Evolutionary conservation across 30 jellyfish, hydroid and myxozoan genomes (phyloP).

Genomic region (Pelagia noctiluca): DNA sequence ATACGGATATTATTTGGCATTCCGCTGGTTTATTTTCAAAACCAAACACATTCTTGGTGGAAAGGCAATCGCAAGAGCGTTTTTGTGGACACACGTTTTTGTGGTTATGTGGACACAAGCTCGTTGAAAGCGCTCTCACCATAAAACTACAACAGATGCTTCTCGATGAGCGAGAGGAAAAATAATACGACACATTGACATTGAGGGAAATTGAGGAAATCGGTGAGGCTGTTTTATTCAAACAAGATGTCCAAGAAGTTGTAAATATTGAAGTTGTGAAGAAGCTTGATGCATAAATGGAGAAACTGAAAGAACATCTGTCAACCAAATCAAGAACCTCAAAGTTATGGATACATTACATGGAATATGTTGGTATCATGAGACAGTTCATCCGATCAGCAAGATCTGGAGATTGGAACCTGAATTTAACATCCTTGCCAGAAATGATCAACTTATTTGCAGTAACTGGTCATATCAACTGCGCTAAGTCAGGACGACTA

Average conservation of each 20-base stretch:
- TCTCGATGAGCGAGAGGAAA: too few relatives aligned
- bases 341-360: slow-evolving; percentile 49
- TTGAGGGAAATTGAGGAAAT: too few relatives aligned
- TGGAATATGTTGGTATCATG: slow-evolving; percentile 21
- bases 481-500: slow-evolving; percentile 56
- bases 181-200: too few relatives aligned
- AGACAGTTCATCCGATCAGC: slow-evolving; percentile 54
- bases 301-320: slow-evolving; percentile 11
- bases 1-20: too few relatives aligned
- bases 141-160: too few relatives aligned
- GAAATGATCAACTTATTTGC: slow-evolving; percentile 59
- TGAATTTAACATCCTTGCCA: slow-evolving; percentile 25
- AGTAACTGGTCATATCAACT: slow-evolving; percentile 66
- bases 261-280: slow-evolving; percentile 10
- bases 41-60: too few relatives aligned
- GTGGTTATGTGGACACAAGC: too few relatives aligned
- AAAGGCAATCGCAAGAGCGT: too few relatives aligned
- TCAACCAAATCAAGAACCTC: slow-evolving; percentile 43
- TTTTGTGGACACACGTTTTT: too few relatives aligned
- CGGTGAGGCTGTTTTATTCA: too few relatives aligned
- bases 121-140: too few relatives aligned
- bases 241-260: slow-evolving; percentile 50
- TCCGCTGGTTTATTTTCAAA: too few relatives aligned
- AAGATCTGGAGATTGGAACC: slow-evolving; percentile 49
- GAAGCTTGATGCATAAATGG: background rate